Conservation (phyloP, 2,797 vertebrate species). For the Oreonectes daqikongensis region DNA sequence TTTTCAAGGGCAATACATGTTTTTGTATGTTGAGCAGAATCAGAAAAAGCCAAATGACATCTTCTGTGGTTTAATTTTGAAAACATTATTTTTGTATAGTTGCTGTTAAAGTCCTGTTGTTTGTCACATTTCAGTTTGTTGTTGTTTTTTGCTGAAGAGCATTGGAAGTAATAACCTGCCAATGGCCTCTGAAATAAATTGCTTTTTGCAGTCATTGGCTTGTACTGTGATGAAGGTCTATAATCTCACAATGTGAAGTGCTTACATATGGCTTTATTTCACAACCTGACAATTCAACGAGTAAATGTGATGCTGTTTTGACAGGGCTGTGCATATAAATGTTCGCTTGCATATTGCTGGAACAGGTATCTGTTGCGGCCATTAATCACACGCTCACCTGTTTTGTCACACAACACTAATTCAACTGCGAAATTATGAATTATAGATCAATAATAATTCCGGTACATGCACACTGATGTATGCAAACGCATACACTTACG, state of each 20-base stretch:
- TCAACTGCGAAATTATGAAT: background rate
- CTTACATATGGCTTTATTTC: slow-evolving; percentile 16
- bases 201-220: background rate
- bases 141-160: background rate
- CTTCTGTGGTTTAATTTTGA: too few relatives aligned
- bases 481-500: background rate
- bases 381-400: background rate
- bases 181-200: background rate
- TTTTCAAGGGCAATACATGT: too few relatives aligned
- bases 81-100: too few relatives aligned
- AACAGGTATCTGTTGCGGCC: background rate
- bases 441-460: slow-evolving; percentile 16
- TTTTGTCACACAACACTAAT: slow-evolving; percentile 9
- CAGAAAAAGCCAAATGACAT: too few relatives aligned
- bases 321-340: background rate
- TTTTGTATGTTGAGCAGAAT: too few relatives aligned
- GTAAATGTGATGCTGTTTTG: background rate
- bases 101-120: background rate
- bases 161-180: background rate
- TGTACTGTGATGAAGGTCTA: slow-evolving; percentile 9
- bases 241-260: background rate
- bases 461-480: background rate
- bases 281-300: slow-evolving; percentile 11
- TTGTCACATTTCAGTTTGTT: background rate
- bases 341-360: background rate